A percentile compares a stretch with the other conserved stretches of the same genome.
Evolutionary conservation across 2,797 vertebrate species (phyloP).

Genomic region (Chlorospingus flavigularis): DNA sequence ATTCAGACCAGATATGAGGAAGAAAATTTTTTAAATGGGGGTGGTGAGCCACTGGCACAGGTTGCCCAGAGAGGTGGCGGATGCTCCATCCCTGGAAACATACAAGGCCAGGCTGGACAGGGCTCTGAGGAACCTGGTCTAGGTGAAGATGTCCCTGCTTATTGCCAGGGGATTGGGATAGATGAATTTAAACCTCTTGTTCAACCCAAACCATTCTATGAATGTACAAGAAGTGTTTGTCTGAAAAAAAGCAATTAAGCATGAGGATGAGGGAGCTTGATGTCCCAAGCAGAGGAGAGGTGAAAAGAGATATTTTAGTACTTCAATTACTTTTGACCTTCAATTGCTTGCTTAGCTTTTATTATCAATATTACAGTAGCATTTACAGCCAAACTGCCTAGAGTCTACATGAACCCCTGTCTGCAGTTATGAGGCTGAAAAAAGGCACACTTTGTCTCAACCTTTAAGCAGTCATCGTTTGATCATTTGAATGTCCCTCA

Average conservation of each 20-base stretch:
- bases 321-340: not conserved
- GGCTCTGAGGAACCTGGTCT: not conserved
- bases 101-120: fast-evolving
- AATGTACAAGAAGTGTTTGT: not conserved
- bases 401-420: not conserved
- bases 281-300: not conserved
- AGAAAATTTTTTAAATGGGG: not conserved
- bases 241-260: not conserved
- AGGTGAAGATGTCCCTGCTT: not conserved
- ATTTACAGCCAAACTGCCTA: not conserved
- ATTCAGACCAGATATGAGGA: not conserved
- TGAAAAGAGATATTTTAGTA: not conserved
- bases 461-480: not conserved
- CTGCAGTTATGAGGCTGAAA: not conserved
- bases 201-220: not conserved
- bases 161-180: not conserved
- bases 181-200: not conserved
- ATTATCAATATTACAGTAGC: not conserved
- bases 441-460: not conserved
- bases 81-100: not conserved
- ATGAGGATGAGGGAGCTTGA: fast-evolving
- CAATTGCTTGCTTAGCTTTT: not conserved
- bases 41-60: not conserved
- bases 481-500: not conserved
- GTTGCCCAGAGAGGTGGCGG: not conserved